Percentiles rank a stretch among this genome's conserved stretches.
Evolutionary conservation across 30 jellyfish, hydroid and myxozoan species (phyloP).

Genomic region (Aurelia coerulea): DNA sequence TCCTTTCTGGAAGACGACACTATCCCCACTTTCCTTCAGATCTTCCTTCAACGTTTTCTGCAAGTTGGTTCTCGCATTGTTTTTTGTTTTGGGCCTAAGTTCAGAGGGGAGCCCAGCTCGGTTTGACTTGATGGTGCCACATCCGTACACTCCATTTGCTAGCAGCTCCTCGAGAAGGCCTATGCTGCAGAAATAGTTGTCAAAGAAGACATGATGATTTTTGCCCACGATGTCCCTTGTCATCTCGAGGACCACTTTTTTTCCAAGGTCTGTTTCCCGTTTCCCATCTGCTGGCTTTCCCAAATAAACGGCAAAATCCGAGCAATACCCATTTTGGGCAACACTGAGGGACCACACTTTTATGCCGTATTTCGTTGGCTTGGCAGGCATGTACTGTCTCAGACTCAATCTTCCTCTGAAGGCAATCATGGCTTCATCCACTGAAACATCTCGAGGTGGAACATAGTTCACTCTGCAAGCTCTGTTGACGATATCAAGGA

Average conservation of each 20-base stretch:
- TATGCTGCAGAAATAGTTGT: slow-evolving; percentile 51
- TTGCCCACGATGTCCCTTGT: slow-evolving; percentile 47
- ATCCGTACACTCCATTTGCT: not conserved
- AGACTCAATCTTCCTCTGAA: slow-evolving; percentile 78
- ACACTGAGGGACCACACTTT: slow-evolving; percentile 78
- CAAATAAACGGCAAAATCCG: slow-evolving; percentile 65
- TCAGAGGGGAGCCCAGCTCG: slow-evolving; percentile 28
- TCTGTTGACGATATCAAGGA: too few species aligned
- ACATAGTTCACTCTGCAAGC: too few species aligned
- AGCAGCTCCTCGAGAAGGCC: slow-evolving; percentile 59
- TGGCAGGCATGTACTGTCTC: slow-evolving; percentile 79
- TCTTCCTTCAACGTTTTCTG: slow-evolving; percentile 7
- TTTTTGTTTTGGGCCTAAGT: too few species aligned
- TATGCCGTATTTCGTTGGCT: slow-evolving; percentile 81
- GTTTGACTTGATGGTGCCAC: slow-evolving; percentile 53
- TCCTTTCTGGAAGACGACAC: slow-evolving; percentile 19
- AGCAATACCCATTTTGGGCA: slow-evolving; percentile 66
- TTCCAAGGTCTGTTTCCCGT: slow-evolving; percentile 53
- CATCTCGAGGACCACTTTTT: slow-evolving; percentile 43
- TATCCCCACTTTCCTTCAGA: slow-evolving; percentile 30
- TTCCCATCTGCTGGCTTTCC: slow-evolving; percentile 52
- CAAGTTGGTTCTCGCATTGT: not conserved
- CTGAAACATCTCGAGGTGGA: too few species aligned
- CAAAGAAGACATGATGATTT: slow-evolving; percentile 64
- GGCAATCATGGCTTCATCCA: slow-evolving; percentile 79